Evolutionary conservation across 2,797 vertebrate species (phyloP).

Genomic region (Enteromius treurensis): DNA sequence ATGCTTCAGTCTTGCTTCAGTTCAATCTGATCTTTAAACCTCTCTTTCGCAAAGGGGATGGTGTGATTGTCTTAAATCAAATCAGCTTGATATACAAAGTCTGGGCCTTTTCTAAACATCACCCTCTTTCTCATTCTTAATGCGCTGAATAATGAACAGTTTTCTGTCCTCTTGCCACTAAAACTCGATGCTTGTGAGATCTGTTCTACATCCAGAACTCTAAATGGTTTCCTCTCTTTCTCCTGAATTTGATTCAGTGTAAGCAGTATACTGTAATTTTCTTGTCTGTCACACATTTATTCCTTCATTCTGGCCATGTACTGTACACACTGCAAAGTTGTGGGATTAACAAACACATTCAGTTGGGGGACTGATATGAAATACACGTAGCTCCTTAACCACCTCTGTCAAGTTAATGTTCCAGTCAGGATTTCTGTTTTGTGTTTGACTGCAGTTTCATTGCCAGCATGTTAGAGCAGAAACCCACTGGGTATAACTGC

Average conservation of each 20-base stretch:
- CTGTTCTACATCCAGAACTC: conserved; percentile 1
- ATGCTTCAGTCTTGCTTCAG: not conserved
- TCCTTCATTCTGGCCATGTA: not conserved
- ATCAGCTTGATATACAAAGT: conserved; percentile 3
- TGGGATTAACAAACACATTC: conserved; percentile 1
- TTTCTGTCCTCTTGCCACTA: conserved; percentile 18
- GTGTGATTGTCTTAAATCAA: not conserved
- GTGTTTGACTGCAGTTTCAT: not conserved
- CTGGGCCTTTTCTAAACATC: not conserved
- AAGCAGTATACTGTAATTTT: not conserved
- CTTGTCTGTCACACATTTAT: not conserved
- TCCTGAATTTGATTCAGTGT: not conserved
- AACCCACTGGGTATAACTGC: not conserved
- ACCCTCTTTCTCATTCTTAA: conserved; percentile 9
- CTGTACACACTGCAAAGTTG: not conserved
- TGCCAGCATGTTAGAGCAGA: conserved; percentile 5
- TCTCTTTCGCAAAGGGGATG: not conserved
- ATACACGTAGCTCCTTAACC: not conserved
- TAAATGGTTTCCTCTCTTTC: not conserved
- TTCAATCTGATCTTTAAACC: not conserved
- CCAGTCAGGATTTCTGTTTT: not conserved
- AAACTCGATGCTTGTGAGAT: conserved; percentile 7
- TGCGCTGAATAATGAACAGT: conserved; percentile 18
- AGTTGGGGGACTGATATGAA: not conserved
- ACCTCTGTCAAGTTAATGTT: not conserved